These are phyloP conservation scores for Acipenser transmontanus DNA, from an alignment of 2,797 vertebrate genomes.

Conservation along the genomic window DNA sequence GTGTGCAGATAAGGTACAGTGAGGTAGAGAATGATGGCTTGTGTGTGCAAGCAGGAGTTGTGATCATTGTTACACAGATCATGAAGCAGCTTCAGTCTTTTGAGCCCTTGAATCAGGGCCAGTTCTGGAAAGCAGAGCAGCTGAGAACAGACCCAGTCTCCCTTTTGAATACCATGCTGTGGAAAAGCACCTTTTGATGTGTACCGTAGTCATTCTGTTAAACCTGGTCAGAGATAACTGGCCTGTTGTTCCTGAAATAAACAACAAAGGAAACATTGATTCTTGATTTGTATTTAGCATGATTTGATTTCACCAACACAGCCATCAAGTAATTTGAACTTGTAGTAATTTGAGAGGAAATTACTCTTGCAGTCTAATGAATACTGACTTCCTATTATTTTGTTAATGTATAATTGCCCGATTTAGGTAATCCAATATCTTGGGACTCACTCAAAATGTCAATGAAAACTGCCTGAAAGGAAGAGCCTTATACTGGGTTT, in stretches of 20 bases:
- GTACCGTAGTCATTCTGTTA: conserved; percentile 18
- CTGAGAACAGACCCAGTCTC: conserved; percentile 57
- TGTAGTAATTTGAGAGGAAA: conserved; percentile 47
- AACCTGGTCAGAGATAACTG: conserved; percentile 56
- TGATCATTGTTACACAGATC: too few relatives aligned
- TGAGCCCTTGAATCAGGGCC: conserved; percentile 52
- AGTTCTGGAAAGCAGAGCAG: conserved; percentile 60
- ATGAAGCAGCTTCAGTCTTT: neutral
- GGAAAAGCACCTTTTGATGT: conserved; percentile 47
- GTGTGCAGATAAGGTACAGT: too few relatives aligned
- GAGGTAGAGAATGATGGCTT: too few relatives aligned
- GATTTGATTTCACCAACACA: conserved; percentile 57
- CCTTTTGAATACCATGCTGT: conserved; percentile 47
- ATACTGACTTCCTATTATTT: conserved; percentile 37
- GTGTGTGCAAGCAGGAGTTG: too few relatives aligned
- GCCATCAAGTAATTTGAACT: conserved; percentile 52
- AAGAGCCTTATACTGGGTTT: conserved; percentile 9
- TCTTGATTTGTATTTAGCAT: conserved; percentile 17
- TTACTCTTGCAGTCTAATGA: conserved; percentile 29
- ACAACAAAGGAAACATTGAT: conserved; percentile 68
- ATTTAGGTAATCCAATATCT: conserved; percentile 50
- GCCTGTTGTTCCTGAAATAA: conserved; percentile 50
- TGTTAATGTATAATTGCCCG: conserved; percentile 39
- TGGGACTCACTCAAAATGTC: conserved; percentile 31
- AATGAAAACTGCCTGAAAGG: conserved; percentile 35